Evolutionary conservation across 30 jellyfish, hydroid and myxozoan genomes (phyloP).

Genomic region (Euphysa ruthae): DNA sequence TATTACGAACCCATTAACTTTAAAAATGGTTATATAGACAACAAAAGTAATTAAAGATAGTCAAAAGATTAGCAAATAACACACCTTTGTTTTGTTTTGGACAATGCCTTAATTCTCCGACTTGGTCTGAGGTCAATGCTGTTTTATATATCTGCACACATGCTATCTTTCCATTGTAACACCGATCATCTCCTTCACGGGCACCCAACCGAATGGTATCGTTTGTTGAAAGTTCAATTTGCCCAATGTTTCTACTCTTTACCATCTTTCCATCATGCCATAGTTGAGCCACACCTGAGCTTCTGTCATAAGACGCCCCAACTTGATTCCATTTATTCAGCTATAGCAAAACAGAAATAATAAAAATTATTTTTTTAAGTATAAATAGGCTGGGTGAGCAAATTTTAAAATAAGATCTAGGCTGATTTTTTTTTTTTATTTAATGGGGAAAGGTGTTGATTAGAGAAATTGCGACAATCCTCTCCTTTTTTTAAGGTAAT

Average conservation of each 20-base stretch:
- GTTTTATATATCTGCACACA: conserved; percentile 71
- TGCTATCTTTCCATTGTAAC: conserved; percentile 77
- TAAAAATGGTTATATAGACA: too few species aligned
- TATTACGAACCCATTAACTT: too few species aligned
- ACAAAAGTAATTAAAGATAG: too few species aligned
- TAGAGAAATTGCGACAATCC: too few species aligned
- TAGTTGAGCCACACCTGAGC: conserved; percentile 91
- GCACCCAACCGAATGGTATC: conserved; percentile 88
- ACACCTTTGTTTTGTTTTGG: conserved; percentile 55
- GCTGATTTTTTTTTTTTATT: too few species aligned
- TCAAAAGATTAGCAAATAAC: too few species aligned
- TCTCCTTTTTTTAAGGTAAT: too few species aligned
- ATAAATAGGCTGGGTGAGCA: too few species aligned
- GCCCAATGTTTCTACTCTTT: conserved; percentile 91
- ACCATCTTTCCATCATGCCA: conserved; percentile 99
- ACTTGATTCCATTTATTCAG: conserved; percentile 86
- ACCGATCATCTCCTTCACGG: conserved; percentile 88
- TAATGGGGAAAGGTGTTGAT: too few species aligned
- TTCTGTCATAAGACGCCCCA: conserved; percentile 92
- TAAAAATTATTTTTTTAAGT: background rate
- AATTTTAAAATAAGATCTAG: too few species aligned
- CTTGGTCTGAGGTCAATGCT: conserved; percentile 72
- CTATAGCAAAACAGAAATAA: conserved; percentile 5
- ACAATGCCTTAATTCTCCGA: conserved; percentile 85
- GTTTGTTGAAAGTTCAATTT: conserved; percentile 69